Evolutionary conservation across 2,888 invertebrate genomes (phyloP), one percentile per base, ranked within the genome.

Genomic region (Alloscopus bannaensis): DNA sequence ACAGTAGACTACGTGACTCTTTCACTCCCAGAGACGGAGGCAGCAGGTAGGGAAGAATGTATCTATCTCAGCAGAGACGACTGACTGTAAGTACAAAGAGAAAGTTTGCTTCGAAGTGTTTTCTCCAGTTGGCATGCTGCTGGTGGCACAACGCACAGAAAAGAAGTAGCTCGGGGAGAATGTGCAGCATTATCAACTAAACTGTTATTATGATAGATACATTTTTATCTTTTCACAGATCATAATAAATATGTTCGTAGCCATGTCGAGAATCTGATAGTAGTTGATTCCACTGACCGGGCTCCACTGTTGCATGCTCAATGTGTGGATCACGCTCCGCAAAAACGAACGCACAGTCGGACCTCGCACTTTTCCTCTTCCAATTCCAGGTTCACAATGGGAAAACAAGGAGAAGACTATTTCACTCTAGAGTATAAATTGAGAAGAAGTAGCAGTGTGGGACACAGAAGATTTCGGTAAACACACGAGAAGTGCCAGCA

Each of bases 291-390:
- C 47, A 50, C 59, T 68, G 65, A 76, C 75, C 68, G 66, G n/a
- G 59, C 22, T 22, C 60, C 28, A 76, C 75, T 76, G 75, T 76
- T 76, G 75, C 75, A 76, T 68, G 66, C 26, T 52, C 36, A 36
- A 45, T 16, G 45, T 16, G 24, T 29, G 45, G 45, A 59, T 70
- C 57, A 70, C 57, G 11, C n/a, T n/a, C 18, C n/a, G 11, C 47
- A 47, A 6, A 47, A n/a, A 13, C 4, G 3, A 47, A 13, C 6
- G 3, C 47, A 6, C n/a, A 47, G n/a, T n/a, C n/a, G n/a, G n/a
- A n/a, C n/a, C n/a, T n/a, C n/a, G n/a, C n/a, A n/a, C n/a, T n/a
- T n/a, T n/a, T n/a, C n/a, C n/a, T n/a, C n/a, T n/a, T n/a, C n/a
- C n/a, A n/a, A n/a, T n/a, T n/a, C n/a, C n/a, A n/a, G n/a, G n/a